Evolutionary conservation across 2,797 vertebrate genomes (phyloP).

Genomic region (Synanceia verrucosa): DNA sequence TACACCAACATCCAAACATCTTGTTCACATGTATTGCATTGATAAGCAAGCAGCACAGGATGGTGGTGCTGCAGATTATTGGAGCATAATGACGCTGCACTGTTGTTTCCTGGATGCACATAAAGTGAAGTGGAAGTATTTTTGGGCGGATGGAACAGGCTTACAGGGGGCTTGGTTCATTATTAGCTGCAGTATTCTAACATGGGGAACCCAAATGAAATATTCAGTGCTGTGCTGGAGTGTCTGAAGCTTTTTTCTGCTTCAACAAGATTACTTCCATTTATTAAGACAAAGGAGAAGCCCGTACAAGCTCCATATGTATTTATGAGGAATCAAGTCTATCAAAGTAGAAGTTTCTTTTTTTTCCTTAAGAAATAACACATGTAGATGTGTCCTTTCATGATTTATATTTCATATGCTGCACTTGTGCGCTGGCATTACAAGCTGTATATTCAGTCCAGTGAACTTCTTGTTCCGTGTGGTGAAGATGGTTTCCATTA

Average conservation of each 20-base stretch:
- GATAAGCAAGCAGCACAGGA: neutral
- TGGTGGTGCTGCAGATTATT: neutral
- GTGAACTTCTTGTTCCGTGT: constrained; percentile 59
- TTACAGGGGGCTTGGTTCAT: constrained; percentile 36
- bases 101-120: constrained; percentile 27
- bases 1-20: neutral
- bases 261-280: constrained; percentile 55
- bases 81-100: constrained; percentile 20
- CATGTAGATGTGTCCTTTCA: constrained; percentile 49
- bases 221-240: constrained; percentile 65
- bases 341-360: constrained; percentile 38
- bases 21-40: neutral
- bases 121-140: constrained; percentile 28
- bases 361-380: constrained; percentile 46
- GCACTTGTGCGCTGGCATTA: constrained; percentile 36
- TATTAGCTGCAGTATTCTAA: constrained; percentile 54
- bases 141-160: constrained; percentile 18
- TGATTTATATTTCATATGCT: constrained; percentile 70
- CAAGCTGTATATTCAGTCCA: constrained; percentile 58
- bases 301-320: constrained; percentile 25
- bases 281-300: constrained; percentile 67
- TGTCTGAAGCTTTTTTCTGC: constrained; percentile 52
- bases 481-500: constrained; percentile 54
- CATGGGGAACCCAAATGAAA: constrained; percentile 63
- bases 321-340: constrained; percentile 56